Evolutionary conservation across 2,113 vertebrate genomes (phyloP), one percentile per base, ranked within the genome.

Genomic region (Anolis carolinensis): DNA sequence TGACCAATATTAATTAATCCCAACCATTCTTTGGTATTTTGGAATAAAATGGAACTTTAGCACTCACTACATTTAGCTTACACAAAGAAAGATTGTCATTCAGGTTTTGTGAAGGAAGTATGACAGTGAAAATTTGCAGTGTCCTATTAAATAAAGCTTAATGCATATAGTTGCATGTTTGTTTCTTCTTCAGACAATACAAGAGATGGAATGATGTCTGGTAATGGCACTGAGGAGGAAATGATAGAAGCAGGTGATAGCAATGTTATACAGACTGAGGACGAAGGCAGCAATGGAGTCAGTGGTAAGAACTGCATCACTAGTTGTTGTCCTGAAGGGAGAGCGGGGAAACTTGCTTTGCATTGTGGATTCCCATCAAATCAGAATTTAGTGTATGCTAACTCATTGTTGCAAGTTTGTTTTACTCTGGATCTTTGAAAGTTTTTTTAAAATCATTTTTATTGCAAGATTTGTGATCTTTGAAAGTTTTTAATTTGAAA

Each of bases 211-310:
- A 80, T 62, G 20, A 20, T 36, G 20, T 25, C 78, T 27, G 62
- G 7, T 25, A 63, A 39, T 27, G 62, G 32, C 8, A 25, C 23
- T 10, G 78, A 65, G 34, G 77, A 79, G 23, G 78, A 39, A 65
- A 36, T 39, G 62, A n/a, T 20, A 5, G 59, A 80, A 5, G 59
- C 36, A 14, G 78, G 11, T 10, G 59, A n/a, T 23, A 59, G 34
- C 18, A 59, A 65, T 14, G 9, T 65, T 1, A 25, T 27, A 39
- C 78, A 80, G 27, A 30, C 27, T 63, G 62, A 65, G 34, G 78
- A 80, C 5, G 78, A 80, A 65, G 62, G 32, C 59, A 80, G 78
- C 78, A 80, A 44, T 80, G 78, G 23, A 39, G 62, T 59, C 59
- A 65, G 78, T 6, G 78, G 78, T 80, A 63, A 80, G 78, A 68